Percentiles rank a stretch among this genome's conserved stretches.
phyloP scores from a whole-genome alignment of 1,140 invertebrate genomes.

The Halictus rubicundus region DNA sequence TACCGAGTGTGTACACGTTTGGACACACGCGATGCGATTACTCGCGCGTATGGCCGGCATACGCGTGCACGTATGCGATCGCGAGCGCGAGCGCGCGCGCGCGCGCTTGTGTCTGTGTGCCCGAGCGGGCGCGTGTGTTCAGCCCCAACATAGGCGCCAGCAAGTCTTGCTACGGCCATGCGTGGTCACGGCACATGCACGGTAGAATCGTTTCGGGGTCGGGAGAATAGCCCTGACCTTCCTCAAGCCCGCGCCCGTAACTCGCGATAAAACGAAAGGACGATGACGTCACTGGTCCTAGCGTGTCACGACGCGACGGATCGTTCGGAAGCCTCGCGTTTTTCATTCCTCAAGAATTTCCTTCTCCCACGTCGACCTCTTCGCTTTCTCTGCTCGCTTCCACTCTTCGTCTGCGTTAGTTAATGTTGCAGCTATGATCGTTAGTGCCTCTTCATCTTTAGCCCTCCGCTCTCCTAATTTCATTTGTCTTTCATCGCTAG shows the following conservation, averaged over 20 bases:
- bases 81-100: constrained; percentile 2
- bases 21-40: constrained; percentile 19
- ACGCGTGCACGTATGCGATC: not conserved
- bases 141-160: constrained; percentile 49
- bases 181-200: constrained; percentile 63
- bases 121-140: constrained; percentile 21
- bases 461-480: too few species aligned
- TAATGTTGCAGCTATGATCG: too few species aligned
- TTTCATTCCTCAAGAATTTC: too few species aligned
- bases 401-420: not conserved
- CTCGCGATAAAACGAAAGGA: constrained; percentile 64
- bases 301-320: not conserved
- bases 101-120: not conserved
- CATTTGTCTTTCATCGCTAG: too few species aligned
- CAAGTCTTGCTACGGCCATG: constrained; percentile 57
- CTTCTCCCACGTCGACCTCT: too few species aligned
- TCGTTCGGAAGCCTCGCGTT: not conserved
- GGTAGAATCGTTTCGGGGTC: constrained; percentile 54
- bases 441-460: too few species aligned
- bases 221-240: constrained; percentile 73
- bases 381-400: not conserved
- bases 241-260: constrained; percentile 57
- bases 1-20: constrained; percentile 46
- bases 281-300: constrained; percentile 52
- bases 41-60: constrained; percentile 7